These are phyloP conservation scores for Diacarnus erythraeanus DNA, from an alignment of 37 sponge, comb jelly and placozoan genomes.

Conservation along the genomic window DNA sequence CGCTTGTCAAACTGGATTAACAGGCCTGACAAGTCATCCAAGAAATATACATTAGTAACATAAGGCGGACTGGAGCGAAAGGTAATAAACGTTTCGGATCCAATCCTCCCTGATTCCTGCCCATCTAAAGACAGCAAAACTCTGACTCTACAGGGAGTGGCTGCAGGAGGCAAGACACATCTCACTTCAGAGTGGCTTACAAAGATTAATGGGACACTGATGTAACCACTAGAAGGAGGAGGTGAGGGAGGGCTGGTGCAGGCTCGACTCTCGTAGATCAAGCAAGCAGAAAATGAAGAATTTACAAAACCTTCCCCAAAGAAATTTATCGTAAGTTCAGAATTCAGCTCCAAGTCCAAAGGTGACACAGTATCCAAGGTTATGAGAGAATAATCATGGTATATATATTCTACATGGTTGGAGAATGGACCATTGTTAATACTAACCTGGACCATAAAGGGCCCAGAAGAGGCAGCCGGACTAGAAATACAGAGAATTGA, in stretches of 20 bases:
- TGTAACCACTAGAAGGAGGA: not conserved
- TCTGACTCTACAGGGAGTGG: conserved; percentile 53
- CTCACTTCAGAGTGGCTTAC: conserved; percentile 14
- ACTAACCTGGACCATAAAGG: conserved; percentile 38
- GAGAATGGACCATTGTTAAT: conserved; percentile 61
- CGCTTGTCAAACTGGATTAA: conserved; percentile 56
- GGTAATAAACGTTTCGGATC: not conserved
- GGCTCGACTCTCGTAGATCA: conserved; percentile 15
- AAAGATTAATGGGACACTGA: conserved; percentile 35
- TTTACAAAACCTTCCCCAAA: conserved; percentile 52
- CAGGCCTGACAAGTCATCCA: conserved; percentile 40
- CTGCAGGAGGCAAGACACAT: conserved; percentile 70
- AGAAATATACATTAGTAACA: conserved; percentile 52
- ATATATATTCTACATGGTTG: conserved; percentile 22
- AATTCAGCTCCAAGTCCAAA: not conserved
- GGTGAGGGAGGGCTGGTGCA: conserved; percentile 17
- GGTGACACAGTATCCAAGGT: conserved; percentile 20
- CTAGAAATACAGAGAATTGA: conserved; percentile 44
- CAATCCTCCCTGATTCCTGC: conserved; percentile 57
- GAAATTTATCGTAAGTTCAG: conserved; percentile 21
- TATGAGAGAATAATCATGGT: conserved; percentile 40
- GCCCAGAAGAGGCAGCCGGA: not conserved
- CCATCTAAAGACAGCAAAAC: conserved; percentile 66
- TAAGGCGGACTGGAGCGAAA: conserved; percentile 50
- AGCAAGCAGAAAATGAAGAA: conserved; percentile 30